Percentiles rank a stretch among this genome's conserved stretches.
Conservation (phyloP, 2,113 vertebrate genomes). For the Plestiodon gilberti region DNA sequence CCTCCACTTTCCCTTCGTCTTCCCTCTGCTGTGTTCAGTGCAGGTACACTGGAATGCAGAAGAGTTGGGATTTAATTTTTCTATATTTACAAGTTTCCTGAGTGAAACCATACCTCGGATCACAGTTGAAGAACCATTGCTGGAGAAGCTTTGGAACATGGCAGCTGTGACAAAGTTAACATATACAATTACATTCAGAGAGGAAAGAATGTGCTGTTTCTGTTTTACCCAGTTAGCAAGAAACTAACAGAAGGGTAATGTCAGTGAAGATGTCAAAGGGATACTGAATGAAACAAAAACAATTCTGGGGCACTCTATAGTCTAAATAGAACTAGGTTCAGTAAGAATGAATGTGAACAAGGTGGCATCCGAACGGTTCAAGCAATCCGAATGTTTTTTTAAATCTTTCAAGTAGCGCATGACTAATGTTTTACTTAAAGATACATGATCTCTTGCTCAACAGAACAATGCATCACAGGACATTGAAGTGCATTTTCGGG, state of each 20-base stretch:
- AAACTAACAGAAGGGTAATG: neutral
- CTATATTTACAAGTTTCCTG: neutral
- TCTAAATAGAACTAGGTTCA: neutral
- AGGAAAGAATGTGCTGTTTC: neutral
- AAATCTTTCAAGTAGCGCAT: neutral
- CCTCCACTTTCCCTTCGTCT: neutral
- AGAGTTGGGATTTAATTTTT: neutral
- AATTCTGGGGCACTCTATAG: neutral
- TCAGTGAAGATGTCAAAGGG: neutral
- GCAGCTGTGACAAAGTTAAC: neutral
- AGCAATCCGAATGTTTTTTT: neutral
- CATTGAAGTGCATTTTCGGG: neutral
- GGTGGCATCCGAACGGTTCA: neutral
- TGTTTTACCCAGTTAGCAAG: neutral
- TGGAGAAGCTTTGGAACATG: neutral
- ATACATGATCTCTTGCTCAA: constrained; percentile 1
- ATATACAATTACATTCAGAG: neutral
- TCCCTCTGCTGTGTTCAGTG: neutral
- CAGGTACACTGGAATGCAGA: neutral
- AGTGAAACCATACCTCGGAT: neutral
- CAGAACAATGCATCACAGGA: neutral
- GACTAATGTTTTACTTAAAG: neutral
- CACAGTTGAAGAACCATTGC: neutral
- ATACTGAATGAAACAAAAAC: neutral
- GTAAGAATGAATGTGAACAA: neutral